Percentiles rank a stretch among this genome's conserved stretches.
These are phyloP conservation scores for Erpornis zantholeuca DNA, from an alignment of 2,113 vertebrate species.

Conservation along the genomic window DNA sequence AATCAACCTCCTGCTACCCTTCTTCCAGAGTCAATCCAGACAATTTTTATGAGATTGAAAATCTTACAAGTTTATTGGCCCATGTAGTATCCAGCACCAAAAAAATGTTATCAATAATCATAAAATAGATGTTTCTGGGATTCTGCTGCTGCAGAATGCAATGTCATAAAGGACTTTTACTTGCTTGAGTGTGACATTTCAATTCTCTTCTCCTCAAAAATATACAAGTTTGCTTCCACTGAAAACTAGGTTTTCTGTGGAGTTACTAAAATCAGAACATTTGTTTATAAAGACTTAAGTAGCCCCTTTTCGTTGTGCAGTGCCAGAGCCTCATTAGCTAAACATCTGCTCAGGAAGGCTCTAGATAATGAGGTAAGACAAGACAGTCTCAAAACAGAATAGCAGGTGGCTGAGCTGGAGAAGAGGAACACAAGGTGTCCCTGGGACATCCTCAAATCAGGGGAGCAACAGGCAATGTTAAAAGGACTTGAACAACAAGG, in stretches of 20 bases:
- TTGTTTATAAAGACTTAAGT: not conserved
- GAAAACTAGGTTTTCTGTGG: not conserved
- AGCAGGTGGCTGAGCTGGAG: not conserved
- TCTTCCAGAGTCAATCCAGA: not conserved
- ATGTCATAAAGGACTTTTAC: not conserved
- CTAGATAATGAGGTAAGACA: not conserved
- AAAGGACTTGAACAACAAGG: not conserved
- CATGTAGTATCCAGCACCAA: not conserved
- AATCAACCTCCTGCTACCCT: not conserved
- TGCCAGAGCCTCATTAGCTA: not conserved
- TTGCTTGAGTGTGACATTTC: not conserved
- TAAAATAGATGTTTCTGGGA: not conserved
- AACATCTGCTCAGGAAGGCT: not conserved
- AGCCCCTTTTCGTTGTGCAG: not conserved
- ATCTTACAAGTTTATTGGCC: not conserved
- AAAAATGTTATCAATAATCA: not conserved
- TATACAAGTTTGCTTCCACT: fast-evolving
- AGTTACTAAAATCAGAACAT: not conserved
- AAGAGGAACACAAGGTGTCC: not conserved
- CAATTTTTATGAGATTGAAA: not conserved
- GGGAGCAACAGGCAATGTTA: not conserved
- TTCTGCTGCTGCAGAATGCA: not conserved
- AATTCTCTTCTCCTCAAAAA: not conserved
- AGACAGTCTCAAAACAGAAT: not conserved
- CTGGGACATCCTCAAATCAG: not conserved